phyloP scores from a whole-genome alignment of 2,113 vertebrate genomes.

The Salminus brasiliensis region DNA sequence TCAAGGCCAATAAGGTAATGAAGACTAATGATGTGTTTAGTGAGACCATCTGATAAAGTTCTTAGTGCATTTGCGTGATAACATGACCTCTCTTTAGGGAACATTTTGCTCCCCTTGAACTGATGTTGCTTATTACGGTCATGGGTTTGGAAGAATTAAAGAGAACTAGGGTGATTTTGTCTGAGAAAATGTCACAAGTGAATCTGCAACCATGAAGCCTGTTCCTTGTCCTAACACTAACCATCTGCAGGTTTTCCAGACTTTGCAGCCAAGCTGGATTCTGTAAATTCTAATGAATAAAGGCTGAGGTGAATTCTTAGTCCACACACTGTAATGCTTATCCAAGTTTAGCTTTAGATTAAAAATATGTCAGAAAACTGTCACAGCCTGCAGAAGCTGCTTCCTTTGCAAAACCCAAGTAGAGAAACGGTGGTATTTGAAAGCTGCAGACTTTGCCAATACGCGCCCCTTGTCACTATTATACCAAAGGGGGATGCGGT shows the following conservation, averaged over 20 bases:
- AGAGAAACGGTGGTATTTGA: not conserved
- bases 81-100: not conserved
- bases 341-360: slow-evolving; percentile 4
- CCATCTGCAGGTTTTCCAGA: not conserved
- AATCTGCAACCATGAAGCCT: too few species aligned
- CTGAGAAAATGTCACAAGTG: too few species aligned
- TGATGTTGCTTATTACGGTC: too few species aligned
- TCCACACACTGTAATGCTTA: not conserved
- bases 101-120: not conserved
- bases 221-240: not conserved
- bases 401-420: not conserved
- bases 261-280: not conserved
- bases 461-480: slow-evolving; percentile 20
- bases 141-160: too few species aligned
- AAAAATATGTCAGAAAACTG: not conserved
- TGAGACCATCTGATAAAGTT: not conserved
- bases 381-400: not conserved
- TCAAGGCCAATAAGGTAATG: slow-evolving; percentile 5
- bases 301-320: not conserved
- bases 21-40: not conserved
- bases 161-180: too few species aligned
- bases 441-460: not conserved
- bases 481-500: not conserved
- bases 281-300: not conserved
- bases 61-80: not conserved